A percentile compares a stretch with the other conserved stretches of the same genome.
Evolutionary conservation across 2,888 invertebrate genomes (phyloP).

Genomic region (Drosophila macrospina): DNA sequence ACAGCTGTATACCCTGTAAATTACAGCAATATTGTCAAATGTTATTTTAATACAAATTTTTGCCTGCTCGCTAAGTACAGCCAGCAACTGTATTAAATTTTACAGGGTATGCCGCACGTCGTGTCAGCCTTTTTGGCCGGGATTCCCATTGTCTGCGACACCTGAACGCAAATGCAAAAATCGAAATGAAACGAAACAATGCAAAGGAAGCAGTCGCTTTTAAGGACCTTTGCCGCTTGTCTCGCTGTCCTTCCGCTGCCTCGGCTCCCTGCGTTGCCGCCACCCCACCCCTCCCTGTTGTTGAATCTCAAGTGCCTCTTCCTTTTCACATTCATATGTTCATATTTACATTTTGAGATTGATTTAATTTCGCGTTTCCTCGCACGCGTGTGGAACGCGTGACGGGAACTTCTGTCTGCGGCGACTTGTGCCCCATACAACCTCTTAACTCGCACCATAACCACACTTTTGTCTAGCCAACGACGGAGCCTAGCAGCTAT

Average conservation of each 20-base stretch:
- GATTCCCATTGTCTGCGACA: constrained; percentile 59
- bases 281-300: not conserved
- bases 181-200: constrained; percentile 52
- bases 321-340: constrained; percentile 12
- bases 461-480: constrained; percentile 15
- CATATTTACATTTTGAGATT: constrained; percentile 51
- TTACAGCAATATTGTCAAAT: not conserved
- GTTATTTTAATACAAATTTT: not conserved
- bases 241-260: constrained; percentile 8
- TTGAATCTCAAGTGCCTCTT: constrained; percentile 41
- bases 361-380: constrained; percentile 43
- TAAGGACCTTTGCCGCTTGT: constrained; percentile 51
- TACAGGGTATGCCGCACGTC: constrained; percentile 12
- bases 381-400: constrained; percentile 49
- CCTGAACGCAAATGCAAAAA: constrained; percentile 63
- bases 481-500: not conserved
- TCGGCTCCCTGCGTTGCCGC: constrained; percentile 1
- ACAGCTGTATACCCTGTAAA: not conserved
- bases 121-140: not conserved
- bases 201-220: constrained; percentile 76
- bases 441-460: constrained; percentile 23
- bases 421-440: too few relatives aligned
- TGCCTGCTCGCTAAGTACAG: too few relatives aligned
- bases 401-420: constrained; percentile 18
- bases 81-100: not conserved